Percentiles rank a stretch among this genome's conserved stretches.
Conservation (phyloP, 2,113 vertebrate genomes). For the Plestiodon gilberti region DNA sequence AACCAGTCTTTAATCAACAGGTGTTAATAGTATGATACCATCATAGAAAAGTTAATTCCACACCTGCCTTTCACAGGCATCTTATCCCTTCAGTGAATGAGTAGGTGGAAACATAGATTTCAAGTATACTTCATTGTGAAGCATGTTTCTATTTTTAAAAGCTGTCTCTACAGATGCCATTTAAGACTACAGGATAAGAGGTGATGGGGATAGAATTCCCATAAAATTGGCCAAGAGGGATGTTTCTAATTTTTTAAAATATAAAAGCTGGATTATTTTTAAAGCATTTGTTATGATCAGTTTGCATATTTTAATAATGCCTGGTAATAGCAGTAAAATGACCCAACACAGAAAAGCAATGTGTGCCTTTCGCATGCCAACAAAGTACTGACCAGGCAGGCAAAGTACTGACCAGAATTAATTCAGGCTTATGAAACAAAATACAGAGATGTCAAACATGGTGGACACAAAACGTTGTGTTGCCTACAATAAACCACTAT, state of each 20-base stretch:
- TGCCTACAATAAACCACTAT: not conserved
- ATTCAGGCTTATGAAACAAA: not conserved
- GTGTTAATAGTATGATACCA: not conserved
- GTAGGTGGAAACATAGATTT: not conserved
- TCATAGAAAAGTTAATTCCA: constrained; percentile 24
- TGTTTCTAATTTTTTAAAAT: not conserved
- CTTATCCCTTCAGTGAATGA: not conserved
- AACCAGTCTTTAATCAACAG: constrained; percentile 9
- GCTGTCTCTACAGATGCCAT: not conserved
- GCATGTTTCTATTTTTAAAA: not conserved
- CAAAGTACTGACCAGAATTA: too few relatives aligned
- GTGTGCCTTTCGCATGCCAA: not conserved
- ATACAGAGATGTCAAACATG: not conserved
- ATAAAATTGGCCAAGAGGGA: not conserved
- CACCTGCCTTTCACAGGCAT: constrained; percentile 7
- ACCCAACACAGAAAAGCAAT: not conserved
- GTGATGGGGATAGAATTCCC: not conserved
- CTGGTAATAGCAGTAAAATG: not conserved
- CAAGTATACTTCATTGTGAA: not conserved
- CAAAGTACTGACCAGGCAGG: not conserved
- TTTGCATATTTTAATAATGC: not conserved
- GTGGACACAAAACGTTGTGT: not conserved
- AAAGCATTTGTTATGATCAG: not conserved
- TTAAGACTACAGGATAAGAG: not conserved
- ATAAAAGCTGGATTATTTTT: not conserved